These are phyloP conservation scores for Diarsia mendica DNA, from an alignment of 2,888 invertebrate genomes.

Conservation along the genomic window DNA sequence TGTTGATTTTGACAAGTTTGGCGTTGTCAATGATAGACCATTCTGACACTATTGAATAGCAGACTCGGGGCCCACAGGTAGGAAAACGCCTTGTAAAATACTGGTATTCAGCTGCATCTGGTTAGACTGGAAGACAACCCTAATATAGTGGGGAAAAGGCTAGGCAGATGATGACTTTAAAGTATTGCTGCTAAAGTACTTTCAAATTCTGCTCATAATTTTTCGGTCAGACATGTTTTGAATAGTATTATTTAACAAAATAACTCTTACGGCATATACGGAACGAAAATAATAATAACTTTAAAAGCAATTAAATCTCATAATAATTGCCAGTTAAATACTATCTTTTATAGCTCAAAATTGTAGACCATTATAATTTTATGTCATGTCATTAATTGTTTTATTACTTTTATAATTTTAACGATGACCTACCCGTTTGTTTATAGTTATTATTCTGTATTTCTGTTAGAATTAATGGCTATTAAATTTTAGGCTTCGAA, in stretches of 20 bases:
- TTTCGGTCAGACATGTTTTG: not conserved
- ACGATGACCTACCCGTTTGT: not conserved
- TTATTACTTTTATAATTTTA: slow-evolving; percentile 7
- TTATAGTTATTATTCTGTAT: not conserved
- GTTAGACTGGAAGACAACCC: no score
- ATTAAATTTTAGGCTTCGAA: not conserved
- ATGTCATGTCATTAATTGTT: slow-evolving; percentile 16
- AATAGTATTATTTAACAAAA: not conserved
- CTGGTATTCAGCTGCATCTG: no score
- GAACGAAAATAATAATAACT: slow-evolving; percentile 3
- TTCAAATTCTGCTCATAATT: not conserved
- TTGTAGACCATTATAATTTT: slow-evolving; percentile 14
- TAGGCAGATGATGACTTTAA: no score
- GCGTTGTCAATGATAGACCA: no score
- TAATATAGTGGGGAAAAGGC: no score
- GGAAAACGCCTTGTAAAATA: no score
- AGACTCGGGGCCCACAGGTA: no score
- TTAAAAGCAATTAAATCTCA: slow-evolving; percentile 24
- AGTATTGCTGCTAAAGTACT: not conserved
- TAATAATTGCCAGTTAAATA: slow-evolving; percentile 13
- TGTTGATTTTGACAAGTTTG: no score
- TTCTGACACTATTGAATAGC: no score
- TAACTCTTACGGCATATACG: not conserved
- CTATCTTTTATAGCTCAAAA: slow-evolving; percentile 30
- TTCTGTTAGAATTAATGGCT: not conserved